Base-by-base conservation (phyloP, 2,113 vertebrate genomes). In the Ellobius talpinus region DNA sequence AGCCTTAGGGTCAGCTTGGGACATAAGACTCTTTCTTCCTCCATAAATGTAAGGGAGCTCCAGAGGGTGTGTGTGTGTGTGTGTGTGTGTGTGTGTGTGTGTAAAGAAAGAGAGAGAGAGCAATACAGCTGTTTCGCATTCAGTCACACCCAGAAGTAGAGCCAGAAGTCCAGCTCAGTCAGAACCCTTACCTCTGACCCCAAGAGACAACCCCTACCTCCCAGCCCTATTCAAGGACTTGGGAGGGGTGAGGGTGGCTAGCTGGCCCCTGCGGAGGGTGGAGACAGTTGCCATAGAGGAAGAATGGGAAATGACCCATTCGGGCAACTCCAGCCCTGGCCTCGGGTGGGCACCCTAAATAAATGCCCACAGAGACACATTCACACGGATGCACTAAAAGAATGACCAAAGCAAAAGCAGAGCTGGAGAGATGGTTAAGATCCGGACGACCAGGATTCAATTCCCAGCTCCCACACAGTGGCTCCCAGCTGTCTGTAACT, bases 131-230 rank as follows among this genome's bases (percentile, higher is more conserved):
- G 3, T n/a, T 5, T 65, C 52, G 39, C 36, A 11, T 31, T 58
- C 84, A 1, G 1, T 47, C 33, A 5, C 31, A 21, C 29, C 12
- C 50, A 73, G 33, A 31, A 26, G 63, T 0, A 7, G 21, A n/a
- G 45, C 55, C 72, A 8, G 55, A 42, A 74, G 66, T 33, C 72
- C 66, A 14, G 68, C 11, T 29, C 5, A 12, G 61, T 52, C 58
- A 5, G 45, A 61, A 26, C 61, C 14, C 31, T 72, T 0, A 0
- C 77, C 70, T 68, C 58, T 31, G 61, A 24, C 31, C 1, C 7
- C 12, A n/a, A 0, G 1, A 47, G 73, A 70, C 16, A 63, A 65
- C 4, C 87, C n/a, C 11, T 6, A 9, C 68, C 0, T 29, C 17
- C 47, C 50, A 10, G 42, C 47, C 17, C 2, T 3, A 21, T 7